A percentile compares a stretch with the other conserved stretches of the same genome.
Conservation (phyloP, 2,888 invertebrate species). For the Pocota personata region DNA sequence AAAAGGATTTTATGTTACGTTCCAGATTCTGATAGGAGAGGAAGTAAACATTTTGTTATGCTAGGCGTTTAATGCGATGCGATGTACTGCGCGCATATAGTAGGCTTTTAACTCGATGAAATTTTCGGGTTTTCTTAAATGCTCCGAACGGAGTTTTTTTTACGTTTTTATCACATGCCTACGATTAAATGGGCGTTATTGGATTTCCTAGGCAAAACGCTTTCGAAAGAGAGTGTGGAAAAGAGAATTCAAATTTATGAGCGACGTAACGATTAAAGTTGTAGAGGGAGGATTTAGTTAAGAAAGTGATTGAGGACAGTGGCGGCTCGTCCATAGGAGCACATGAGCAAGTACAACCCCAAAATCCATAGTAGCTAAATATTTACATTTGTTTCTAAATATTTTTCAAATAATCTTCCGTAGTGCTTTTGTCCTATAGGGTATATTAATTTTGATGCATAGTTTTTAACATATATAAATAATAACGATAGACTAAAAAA, state of each 20-base stretch:
- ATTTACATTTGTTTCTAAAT: too few species aligned
- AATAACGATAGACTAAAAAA: too few species aligned
- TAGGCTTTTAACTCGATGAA: constrained; percentile 57
- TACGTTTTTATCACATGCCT: constrained; percentile 58
- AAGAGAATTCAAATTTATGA: constrained; percentile 44
- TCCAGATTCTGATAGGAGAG: constrained; percentile 37
- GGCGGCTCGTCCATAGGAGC: too few species aligned
- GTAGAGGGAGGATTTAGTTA: constrained; percentile 19
- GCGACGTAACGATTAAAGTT: constrained; percentile 29
- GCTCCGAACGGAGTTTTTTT: constrained; percentile 32
- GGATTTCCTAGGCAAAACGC: constrained; percentile 17
- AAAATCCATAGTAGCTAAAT: too few species aligned
- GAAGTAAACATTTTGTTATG: constrained; percentile 23
- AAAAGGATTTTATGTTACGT: constrained; percentile 52
- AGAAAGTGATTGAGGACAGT: background rate
- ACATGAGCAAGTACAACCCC: too few species aligned
- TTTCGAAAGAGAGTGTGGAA: background rate
- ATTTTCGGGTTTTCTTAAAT: constrained; percentile 16
- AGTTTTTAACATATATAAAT: too few species aligned
- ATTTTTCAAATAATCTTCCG: too few species aligned
- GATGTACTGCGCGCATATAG: background rate
- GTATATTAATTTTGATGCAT: too few species aligned
- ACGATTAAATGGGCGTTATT: constrained; percentile 62
- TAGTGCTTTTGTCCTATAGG: too few species aligned
- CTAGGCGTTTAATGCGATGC: constrained; percentile 43